Evolutionary conservation across 2,797 vertebrate species (phyloP), one percentile per base, ranked within the genome.

Genomic region (Macropodus opercularis): DNA sequence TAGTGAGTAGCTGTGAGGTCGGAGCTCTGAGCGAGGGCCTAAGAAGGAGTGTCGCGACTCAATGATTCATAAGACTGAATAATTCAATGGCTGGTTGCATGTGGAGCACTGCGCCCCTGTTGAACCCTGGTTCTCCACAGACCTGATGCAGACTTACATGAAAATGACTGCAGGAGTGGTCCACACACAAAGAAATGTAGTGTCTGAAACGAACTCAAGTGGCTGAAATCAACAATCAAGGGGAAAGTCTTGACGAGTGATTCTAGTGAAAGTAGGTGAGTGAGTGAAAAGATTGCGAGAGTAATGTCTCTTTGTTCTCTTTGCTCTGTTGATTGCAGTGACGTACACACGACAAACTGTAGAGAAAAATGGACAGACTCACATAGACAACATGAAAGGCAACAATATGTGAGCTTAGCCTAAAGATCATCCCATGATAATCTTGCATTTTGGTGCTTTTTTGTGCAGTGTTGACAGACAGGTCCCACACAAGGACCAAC

Each of bases 1-100:
- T 54, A 58, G 47, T 22, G 53, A 61, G 60, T 60, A 49, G 72
- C 67, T 72, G 63, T 77, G 79, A 76, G 67, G 74, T 75, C 83
- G 68, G 60, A 69, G 65, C 73, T 83, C 62, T 64, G 70, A 86
- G 65, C 79, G 8, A 75, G 71, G 69, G 74, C 79, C 81, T 81
- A 80, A 86, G 91, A 87, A 85, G 85, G 85, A 89, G 80, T 80
- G 80, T 79, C 68, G 72, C 73, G 84, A 88, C 84, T 91, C 90
- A 92, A 92, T 92, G 91, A 92, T 92, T 92, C 89, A 92, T 93
- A 91, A 91, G 72, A 62, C 73, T 93, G 89, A 92, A 93, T 93
- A 89, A 93, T 92, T 93, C 83, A 92, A 88, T 86, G 84, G 75
- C 74, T 69, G 77, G 68, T 91, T 89, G 87, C 83, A 91, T 90